Conservation (phyloP, 2,797 vertebrate genomes). For the Columba guinea region DNA sequence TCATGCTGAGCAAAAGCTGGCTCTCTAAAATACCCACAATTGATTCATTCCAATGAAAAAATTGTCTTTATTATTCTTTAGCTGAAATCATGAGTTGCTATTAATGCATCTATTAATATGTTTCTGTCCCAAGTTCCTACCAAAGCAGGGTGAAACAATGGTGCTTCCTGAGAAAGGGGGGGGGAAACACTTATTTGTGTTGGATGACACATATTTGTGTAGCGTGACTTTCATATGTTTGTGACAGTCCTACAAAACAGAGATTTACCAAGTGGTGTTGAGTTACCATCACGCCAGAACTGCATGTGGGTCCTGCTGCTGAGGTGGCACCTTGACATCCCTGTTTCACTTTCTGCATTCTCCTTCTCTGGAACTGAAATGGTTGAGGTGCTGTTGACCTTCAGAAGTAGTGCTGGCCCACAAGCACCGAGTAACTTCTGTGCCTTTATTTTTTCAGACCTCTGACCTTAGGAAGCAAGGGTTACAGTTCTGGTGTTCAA, state of each 20-base stretch:
- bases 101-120: background rate
- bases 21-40: background rate
- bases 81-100: background rate
- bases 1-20: background rate
- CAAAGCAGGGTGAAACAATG: background rate
- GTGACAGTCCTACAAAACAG: background rate
- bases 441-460: background rate
- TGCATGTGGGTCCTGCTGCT: background rate
- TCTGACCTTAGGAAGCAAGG: background rate
- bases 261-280: background rate
- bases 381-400: background rate
- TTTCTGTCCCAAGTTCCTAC: background rate
- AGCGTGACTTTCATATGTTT: background rate
- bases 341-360: background rate
- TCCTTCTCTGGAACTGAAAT: background rate
- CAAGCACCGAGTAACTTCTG: background rate
- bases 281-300: background rate
- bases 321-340: background rate
- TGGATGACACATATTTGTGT: background rate
- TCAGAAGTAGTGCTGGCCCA: background rate
- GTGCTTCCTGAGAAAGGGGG: background rate
- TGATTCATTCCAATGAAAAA: background rate
- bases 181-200: background rate
- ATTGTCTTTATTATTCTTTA: background rate
- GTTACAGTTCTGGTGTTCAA: background rate